These are phyloP conservation scores for Ginglymostoma cirratum DNA, from an alignment of 2,113 vertebrate species.

Conservation along the genomic window DNA sequence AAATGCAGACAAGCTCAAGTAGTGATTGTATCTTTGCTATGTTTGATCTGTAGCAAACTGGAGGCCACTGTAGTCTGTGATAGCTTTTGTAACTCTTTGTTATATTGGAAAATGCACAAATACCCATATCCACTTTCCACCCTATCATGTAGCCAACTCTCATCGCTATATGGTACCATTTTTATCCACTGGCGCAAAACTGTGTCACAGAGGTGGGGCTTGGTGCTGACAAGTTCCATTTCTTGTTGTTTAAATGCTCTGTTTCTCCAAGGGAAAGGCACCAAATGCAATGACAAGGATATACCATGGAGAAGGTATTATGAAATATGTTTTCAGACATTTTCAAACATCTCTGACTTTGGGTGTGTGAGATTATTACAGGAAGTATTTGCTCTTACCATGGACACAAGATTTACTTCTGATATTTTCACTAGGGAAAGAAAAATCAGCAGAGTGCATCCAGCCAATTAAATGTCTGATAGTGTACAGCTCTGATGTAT, in stretches of 20 bases:
- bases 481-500: neutral
- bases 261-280: neutral
- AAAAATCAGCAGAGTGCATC: neutral
- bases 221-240: neutral
- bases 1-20: neutral
- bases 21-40: neutral
- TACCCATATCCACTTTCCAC: neutral
- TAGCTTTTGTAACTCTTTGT: neutral
- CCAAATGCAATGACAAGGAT: no score
- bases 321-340: neutral
- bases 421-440: neutral
- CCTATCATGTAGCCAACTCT: neutral
- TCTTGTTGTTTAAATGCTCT: neutral
- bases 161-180: neutral
- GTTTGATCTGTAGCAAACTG: neutral
- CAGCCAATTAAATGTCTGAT: neutral
- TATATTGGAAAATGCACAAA: neutral
- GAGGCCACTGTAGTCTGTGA: neutral
- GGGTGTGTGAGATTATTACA: neutral
- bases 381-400: neutral
- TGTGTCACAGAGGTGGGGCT: neutral
- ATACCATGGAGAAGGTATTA: neutral
- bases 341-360: neutral
- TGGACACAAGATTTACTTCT: neutral
- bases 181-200: neutral